These are phyloP conservation scores for Edolisoma coerulescens DNA, from an alignment of 2,113 vertebrate genomes.

Conservation along the genomic window DNA sequence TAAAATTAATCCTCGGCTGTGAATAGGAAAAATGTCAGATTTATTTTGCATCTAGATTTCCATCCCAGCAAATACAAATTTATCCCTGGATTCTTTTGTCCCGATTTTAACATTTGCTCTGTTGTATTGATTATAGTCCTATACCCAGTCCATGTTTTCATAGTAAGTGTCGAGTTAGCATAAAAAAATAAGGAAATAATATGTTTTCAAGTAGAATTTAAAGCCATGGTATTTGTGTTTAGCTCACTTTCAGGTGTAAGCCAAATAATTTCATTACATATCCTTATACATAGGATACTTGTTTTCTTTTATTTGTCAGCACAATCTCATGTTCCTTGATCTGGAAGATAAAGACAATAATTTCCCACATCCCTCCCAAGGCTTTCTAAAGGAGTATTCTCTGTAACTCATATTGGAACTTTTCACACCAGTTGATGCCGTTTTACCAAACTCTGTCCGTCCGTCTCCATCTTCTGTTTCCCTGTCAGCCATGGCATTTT, in stretches of 20 bases:
- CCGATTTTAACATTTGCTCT: constrained; percentile 4
- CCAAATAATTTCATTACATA: neutral
- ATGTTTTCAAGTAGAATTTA: neutral
- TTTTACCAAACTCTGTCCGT: neutral
- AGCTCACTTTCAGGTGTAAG: neutral
- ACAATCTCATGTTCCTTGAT: neutral
- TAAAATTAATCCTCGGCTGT: constrained; percentile 31
- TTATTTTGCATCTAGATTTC: constrained; percentile 48
- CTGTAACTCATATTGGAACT: neutral
- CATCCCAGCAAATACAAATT: constrained; percentile 31
- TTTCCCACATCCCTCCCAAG: neutral
- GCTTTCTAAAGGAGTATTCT: neutral
- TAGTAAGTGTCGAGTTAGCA: constrained; percentile 5
- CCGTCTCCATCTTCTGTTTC: neutral
- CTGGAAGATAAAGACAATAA: neutral
- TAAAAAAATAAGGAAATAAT: neutral
- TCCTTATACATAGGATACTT: neutral
- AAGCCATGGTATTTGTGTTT: neutral
- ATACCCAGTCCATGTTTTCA: neutral
- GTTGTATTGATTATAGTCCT: neutral
- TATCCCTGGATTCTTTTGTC: constrained; percentile 15
- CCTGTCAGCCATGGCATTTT: neutral
- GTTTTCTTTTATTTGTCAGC: neutral
- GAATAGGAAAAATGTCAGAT: constrained; percentile 51
- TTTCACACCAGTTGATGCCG: neutral